phyloP scores from a whole-genome alignment of 2,113 vertebrate genomes.

The Talpa occidentalis region DNA sequence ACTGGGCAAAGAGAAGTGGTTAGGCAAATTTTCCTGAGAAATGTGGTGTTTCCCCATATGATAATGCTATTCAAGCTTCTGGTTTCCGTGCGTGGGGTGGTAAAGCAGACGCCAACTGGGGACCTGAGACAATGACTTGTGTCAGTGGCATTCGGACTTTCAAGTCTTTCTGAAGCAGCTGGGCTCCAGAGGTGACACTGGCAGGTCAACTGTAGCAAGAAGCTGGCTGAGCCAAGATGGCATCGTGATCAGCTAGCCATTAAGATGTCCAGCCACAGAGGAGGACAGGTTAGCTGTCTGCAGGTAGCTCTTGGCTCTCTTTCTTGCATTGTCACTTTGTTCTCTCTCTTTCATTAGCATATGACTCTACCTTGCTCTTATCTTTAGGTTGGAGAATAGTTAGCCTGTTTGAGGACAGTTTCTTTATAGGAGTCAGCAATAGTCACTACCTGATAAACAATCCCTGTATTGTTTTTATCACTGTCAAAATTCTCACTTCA shows the following conservation, averaged over 20 bases:
- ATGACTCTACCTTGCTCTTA: not conserved
- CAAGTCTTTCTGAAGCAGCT: slow-evolving; percentile 45
- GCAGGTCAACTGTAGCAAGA: not conserved
- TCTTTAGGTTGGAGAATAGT: not conserved
- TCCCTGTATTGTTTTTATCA: not conserved
- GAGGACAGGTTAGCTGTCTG: not conserved
- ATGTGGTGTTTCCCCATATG: slow-evolving; percentile 37
- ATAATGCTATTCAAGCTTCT: not conserved
- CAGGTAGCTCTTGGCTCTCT: not conserved
- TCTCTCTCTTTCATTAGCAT: not conserved
- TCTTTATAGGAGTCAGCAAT: not conserved
- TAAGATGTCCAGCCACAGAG: not conserved
- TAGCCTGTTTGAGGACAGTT: not conserved
- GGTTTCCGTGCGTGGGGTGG: slow-evolving; percentile 23
- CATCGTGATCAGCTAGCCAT: not conserved
- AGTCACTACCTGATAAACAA: not conserved
- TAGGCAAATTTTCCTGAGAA: slow-evolving; percentile 65
- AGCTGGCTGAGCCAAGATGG: not conserved
- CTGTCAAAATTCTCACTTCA: not conserved
- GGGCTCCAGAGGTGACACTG: not conserved
- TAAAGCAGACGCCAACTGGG: not conserved
- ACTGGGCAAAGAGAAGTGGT: slow-evolving; percentile 30
- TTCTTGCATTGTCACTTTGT: not conserved
- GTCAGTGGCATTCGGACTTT: slow-evolving; percentile 35
- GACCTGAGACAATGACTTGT: slow-evolving; percentile 4